These are phyloP conservation scores for Sturmia bella DNA, from an alignment of 2,888 invertebrate genomes.

Conservation along the genomic window DNA sequence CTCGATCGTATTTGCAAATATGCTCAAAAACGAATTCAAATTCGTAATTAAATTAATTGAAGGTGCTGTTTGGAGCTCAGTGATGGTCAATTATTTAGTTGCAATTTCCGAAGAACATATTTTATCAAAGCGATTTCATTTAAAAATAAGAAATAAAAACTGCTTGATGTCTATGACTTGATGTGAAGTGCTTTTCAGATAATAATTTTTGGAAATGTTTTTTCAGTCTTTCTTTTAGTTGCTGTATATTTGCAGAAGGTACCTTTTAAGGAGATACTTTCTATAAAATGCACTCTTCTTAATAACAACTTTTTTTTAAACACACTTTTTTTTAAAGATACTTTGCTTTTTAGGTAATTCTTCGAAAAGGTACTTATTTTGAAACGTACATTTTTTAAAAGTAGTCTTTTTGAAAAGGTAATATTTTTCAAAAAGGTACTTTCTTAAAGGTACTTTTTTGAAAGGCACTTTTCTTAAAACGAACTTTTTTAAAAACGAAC, in stretches of 20 bases:
- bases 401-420: background rate
- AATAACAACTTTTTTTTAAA: too few species aligned
- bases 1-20: slow-evolving; percentile 41
- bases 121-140: background rate
- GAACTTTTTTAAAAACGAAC: background rate
- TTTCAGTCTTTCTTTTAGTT: too few species aligned
- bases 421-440: background rate
- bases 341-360: background rate
- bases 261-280: too few species aligned
- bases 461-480: background rate
- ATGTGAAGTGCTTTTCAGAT: too few species aligned
- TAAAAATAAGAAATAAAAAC: too few species aligned
- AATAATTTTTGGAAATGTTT: too few species aligned
- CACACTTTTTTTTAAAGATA: slow-evolving; percentile 18
- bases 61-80: slow-evolving; percentile 45
- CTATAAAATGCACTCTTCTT: too few species aligned
- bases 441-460: background rate
- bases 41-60: slow-evolving; percentile 49
- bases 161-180: too few species aligned
- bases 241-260: too few species aligned
- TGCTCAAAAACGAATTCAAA: slow-evolving; percentile 27
- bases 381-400: background rate
- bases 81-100: slow-evolving; percentile 21
- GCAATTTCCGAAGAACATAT: too few species aligned
- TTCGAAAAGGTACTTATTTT: background rate